Percentiles rank a stretch among this genome's conserved stretches.
Evolutionary conservation across 2,113 vertebrate genomes (phyloP).

Genomic region (Nannobrachium achirus): DNA sequence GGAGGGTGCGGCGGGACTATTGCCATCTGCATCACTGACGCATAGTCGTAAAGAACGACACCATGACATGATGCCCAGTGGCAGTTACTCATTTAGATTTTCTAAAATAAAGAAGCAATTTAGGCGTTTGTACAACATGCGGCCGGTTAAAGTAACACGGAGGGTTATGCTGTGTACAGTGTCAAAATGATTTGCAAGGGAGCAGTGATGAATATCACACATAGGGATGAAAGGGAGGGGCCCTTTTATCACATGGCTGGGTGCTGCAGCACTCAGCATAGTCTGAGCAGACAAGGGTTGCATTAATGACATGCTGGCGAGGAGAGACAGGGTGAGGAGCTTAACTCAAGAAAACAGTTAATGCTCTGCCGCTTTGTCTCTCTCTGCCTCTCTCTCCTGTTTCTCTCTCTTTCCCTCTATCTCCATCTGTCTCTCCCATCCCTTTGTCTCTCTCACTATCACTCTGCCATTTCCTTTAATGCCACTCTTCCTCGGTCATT

Average conservation of each 20-base stretch:
- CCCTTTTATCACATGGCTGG: slow-evolving; percentile 50
- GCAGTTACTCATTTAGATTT: too few species aligned
- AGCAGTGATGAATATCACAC: slow-evolving; percentile 42
- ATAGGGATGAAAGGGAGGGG: too few species aligned
- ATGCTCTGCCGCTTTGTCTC: slow-evolving; percentile 2
- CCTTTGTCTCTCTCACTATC: slow-evolving; percentile 45
- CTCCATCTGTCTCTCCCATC: slow-evolving; percentile 4
- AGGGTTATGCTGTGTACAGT: too few species aligned
- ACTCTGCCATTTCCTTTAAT: slow-evolving; percentile 51
- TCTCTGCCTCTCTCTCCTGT: background rate
- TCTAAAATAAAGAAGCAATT: too few species aligned
- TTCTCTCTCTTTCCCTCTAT: slow-evolving; percentile 12
- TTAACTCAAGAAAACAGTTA: slow-evolving; percentile 31
- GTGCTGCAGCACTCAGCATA: slow-evolving; percentile 42
- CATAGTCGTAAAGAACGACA: too few species aligned
- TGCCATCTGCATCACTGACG: too few species aligned
- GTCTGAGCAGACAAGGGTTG: slow-evolving; percentile 33
- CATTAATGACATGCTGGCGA: slow-evolving; percentile 46
- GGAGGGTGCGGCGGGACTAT: too few species aligned
- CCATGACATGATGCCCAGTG: too few species aligned
- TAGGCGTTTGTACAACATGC: too few species aligned
- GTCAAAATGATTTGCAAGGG: slow-evolving; percentile 29
- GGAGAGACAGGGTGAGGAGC: slow-evolving; percentile 19
- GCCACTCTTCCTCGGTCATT: slow-evolving; percentile 21
- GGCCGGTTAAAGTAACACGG: too few species aligned